Percentiles rank a stretch among this genome's conserved stretches.
These are phyloP conservation scores for Dendroctonus ponderosae DNA, from an alignment of 1,140 invertebrate genomes.

Conservation along the genomic window DNA sequence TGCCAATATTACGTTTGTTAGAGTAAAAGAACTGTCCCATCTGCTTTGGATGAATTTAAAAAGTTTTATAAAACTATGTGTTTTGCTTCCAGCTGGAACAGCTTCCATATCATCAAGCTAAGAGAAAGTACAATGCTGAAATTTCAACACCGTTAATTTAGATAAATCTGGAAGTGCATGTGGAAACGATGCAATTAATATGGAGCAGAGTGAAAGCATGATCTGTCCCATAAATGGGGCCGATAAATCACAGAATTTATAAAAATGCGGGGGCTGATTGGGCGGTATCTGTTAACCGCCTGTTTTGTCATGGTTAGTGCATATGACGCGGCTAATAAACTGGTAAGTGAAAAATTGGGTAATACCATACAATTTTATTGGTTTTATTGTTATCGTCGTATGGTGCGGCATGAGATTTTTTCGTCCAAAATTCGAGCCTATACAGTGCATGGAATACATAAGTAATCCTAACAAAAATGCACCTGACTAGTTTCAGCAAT, in stretches of 20 bases:
- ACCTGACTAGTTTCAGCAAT: too few relatives aligned
- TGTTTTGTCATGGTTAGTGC: slow-evolving; percentile 28
- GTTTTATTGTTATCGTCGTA: too few relatives aligned
- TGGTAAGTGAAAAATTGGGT: slow-evolving; percentile 16
- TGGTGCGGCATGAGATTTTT: too few relatives aligned
- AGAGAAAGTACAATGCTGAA: not conserved
- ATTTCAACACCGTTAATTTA: not conserved
- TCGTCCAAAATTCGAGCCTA: too few relatives aligned
- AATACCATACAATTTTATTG: too few relatives aligned
- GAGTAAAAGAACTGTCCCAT: not conserved
- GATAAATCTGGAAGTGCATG: not conserved
- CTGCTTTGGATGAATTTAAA: not conserved
- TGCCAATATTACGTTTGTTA: not conserved
- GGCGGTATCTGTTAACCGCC: slow-evolving; percentile 24
- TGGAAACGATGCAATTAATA: slow-evolving; percentile 14
- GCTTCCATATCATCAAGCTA: not conserved
- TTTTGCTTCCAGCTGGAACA: not conserved
- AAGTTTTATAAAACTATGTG: not conserved
- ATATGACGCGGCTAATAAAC: slow-evolving; percentile 1
- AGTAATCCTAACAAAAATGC: too few relatives aligned
- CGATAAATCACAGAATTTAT: slow-evolving; percentile 18
- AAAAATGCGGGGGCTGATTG: slow-evolving; percentile 30
- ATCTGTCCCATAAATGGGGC: slow-evolving; percentile 23
- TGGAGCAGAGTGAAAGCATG: slow-evolving; percentile 16
- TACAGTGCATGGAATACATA: too few relatives aligned